Evolutionary conservation across 2,888 invertebrate species (phyloP).

Genomic region (Troilus luridus): DNA sequence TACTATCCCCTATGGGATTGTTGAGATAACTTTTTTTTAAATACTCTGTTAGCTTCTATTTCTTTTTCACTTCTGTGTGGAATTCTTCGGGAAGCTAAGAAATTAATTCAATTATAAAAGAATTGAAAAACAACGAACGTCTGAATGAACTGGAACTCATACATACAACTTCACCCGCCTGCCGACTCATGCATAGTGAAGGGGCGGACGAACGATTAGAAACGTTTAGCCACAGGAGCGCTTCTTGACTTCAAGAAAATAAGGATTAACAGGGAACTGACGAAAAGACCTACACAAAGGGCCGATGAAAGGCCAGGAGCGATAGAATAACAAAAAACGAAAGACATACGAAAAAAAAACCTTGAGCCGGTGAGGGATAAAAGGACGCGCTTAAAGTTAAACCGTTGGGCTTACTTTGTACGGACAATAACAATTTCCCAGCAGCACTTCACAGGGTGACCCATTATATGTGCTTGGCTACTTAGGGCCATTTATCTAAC

Average conservation of each 20-base stretch:
- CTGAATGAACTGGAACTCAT: not conserved
- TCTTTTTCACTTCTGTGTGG: too few species aligned
- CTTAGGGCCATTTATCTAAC: slow-evolving; percentile 25
- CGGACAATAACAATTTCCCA: slow-evolving; percentile 20
- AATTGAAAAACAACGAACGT: not conserved
- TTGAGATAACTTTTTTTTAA: too few species aligned
- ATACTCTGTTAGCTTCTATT: too few species aligned
- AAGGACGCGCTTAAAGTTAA: slow-evolving; percentile 35
- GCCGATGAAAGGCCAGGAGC: slow-evolving; percentile 29
- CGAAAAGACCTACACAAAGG: slow-evolving; percentile 9
- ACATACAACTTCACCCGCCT: not conserved
- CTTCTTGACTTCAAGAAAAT: not conserved
- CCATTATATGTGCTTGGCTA: not conserved
- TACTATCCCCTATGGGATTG: too few species aligned
- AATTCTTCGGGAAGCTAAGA: not conserved
- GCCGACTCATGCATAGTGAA: not conserved
- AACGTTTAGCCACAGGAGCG: not conserved
- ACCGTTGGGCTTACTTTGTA: slow-evolving; percentile 25
- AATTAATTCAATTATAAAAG: not conserved
- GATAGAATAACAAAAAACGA: slow-evolving; percentile 30
- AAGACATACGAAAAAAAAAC: slow-evolving; percentile 1
- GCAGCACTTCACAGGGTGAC: slow-evolving; percentile 25
- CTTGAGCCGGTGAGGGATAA: slow-evolving; percentile 9
- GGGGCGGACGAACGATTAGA: not conserved
- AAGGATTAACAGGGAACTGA: not conserved